Evolutionary conservation across 2,113 vertebrate genomes (phyloP).

Genomic region (Oxyruncus cristatus): DNA sequence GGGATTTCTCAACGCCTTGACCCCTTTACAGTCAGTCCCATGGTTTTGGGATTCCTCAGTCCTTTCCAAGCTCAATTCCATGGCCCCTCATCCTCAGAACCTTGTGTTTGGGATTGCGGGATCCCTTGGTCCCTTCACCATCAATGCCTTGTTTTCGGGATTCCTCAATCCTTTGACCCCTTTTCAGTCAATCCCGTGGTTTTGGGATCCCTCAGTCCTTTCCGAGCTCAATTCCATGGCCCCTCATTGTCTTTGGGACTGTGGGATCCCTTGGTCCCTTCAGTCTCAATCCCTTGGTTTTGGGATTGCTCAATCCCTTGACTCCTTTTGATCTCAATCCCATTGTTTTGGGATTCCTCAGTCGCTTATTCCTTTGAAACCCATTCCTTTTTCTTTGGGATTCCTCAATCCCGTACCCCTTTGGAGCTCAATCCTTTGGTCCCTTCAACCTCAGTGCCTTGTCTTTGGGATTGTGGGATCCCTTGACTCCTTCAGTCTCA

Average conservation of each 20-base stretch:
- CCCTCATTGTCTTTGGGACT: neutral
- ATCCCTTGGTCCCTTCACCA: too few species aligned
- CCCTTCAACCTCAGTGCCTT: neutral
- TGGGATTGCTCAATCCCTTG: neutral
- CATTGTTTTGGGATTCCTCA: neutral
- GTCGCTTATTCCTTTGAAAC: too few species aligned
- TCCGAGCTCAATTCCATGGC: too few species aligned
- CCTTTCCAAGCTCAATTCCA: too few species aligned
- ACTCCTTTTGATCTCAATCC: neutral
- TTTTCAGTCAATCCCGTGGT: too few species aligned
- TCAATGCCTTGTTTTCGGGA: too few species aligned
- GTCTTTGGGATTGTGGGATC: neutral
- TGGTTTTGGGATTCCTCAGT: too few species aligned
- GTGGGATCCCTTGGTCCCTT: neutral
- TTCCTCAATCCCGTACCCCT: neutral
- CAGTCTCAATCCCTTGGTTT: neutral
- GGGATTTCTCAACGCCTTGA: neutral
- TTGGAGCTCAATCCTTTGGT: rapidly evolving
- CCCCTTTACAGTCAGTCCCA: neutral
- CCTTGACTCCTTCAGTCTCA: neutral
- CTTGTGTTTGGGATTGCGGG: too few species aligned
- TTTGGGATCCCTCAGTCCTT: too few species aligned
- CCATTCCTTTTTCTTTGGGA: too few species aligned
- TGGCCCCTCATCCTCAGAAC: too few species aligned
- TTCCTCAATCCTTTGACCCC: too few species aligned